Evolutionary conservation across 2,888 invertebrate genomes (phyloP).

Genomic region (Argyresthia goedartella): DNA sequence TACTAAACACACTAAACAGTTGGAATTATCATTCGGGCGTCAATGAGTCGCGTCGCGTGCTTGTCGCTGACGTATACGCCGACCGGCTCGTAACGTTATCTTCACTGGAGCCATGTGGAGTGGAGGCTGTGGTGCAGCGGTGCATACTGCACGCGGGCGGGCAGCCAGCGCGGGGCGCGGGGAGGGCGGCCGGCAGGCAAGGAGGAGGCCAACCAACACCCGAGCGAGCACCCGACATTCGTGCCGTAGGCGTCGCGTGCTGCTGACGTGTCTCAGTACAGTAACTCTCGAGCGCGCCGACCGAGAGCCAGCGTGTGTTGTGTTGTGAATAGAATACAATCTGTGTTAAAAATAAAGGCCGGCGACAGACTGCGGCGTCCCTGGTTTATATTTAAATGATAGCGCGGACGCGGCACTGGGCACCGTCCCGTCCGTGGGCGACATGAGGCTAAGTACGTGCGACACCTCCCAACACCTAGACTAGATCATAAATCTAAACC

Average conservation of each 20-base stretch:
- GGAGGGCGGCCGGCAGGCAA: slow-evolving; percentile 21
- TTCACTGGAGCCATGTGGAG: slow-evolving; percentile 40
- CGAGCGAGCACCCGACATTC: slow-evolving; percentile 14
- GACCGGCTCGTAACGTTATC: slow-evolving; percentile 31
- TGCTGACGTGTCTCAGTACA: slow-evolving; percentile 23
- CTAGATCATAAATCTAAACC: slow-evolving; percentile 30
- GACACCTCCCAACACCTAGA: slow-evolving; percentile 30
- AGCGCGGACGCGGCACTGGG: slow-evolving; percentile 43
- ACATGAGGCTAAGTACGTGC: slow-evolving; percentile 66
- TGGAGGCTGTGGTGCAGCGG: slow-evolving; percentile 32
- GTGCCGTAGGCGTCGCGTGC: slow-evolving; percentile 36
- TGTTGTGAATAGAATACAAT: slow-evolving; percentile 36
- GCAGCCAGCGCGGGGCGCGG: slow-evolving; percentile 17
- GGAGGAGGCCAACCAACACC: slow-evolving; percentile 22
- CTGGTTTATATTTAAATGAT: slow-evolving; percentile 67
- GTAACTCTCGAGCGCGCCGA: slow-evolving; percentile 19
- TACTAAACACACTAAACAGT: slow-evolving; percentile 27
- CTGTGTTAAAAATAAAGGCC: slow-evolving; percentile 64
- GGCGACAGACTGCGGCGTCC: slow-evolving; percentile 44
- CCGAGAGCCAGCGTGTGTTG: slow-evolving; percentile 39
- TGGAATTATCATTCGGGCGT: slow-evolving; percentile 40
- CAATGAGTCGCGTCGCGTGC: slow-evolving; percentile 47
- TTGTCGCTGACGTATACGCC: slow-evolving; percentile 27
- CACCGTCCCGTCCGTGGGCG: slow-evolving; percentile 46
- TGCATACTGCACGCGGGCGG: slow-evolving; percentile 45